Evolutionary conservation across 1,140 invertebrate genomes (phyloP), one percentile per base, ranked within the genome.

Genomic region (Andrena cerasifolii): DNA sequence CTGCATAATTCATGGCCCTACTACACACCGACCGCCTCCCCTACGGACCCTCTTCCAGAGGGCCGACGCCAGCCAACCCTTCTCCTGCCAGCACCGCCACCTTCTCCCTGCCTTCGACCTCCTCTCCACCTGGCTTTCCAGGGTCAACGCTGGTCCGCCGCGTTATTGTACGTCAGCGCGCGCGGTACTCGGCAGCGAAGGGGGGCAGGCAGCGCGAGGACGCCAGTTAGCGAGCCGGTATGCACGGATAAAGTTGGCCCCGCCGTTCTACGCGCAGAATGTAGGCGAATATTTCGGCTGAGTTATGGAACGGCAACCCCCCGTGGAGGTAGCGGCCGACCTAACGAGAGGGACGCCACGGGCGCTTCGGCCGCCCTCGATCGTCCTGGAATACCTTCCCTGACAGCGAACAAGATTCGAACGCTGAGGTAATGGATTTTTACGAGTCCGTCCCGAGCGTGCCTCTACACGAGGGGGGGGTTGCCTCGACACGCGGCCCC

Each of bases 1-100:
- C 90, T 92, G 90, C 90, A 91, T 92, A 91, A 91, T 92, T 91
- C 90, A 92, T 92, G 86, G 88, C 85, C 82, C 86, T 82, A 67
- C 87, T 89, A 81, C 85, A 88, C 85, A 88, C 84, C 87, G 83
- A 84, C 87, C 84, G 78, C 82, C 84, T 84, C 83, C 67, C 74
- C 54, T 63, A 24, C 63, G 68, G 72, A 82, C 80, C 78, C 63
- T 77, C 78, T 78, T 70, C 62, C 36, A 61, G 63, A 77, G 78
- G 74, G 70, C 66, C 66, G 68, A 78, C 79, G 70, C 62, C 58
- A 59, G 36, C 61, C 80, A 71, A 74, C 56, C 78, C 67, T 54
- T 43, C 31, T 54, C 58, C 43, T 53, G 16, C 53, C 74, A 56
- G 54, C 49, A 33, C 59, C 36, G 33, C 65, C 71, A 65, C 40